Evolutionary conservation across 2,888 invertebrate genomes (phyloP).

Genomic region (Tribolium freemani): DNA sequence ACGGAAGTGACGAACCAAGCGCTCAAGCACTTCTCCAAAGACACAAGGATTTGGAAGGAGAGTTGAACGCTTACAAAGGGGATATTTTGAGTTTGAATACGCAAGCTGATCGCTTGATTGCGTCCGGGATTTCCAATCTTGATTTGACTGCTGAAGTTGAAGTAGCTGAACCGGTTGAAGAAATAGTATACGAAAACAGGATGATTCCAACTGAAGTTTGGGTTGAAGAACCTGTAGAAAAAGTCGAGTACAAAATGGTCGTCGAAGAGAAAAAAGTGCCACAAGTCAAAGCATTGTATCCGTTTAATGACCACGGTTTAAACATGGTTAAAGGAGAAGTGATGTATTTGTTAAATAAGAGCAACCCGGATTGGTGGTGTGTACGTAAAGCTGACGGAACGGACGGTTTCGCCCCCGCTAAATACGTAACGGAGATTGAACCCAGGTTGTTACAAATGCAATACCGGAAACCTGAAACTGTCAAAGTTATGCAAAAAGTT

Average conservation of each 20-base stretch:
- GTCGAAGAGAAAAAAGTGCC: slow-evolving; percentile 89
- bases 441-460: slow-evolving; percentile 88
- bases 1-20: slow-evolving; percentile 91
- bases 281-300: slow-evolving; percentile 89
- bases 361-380: slow-evolving; percentile 99
- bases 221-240: slow-evolving; percentile 92
- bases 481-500: slow-evolving; percentile 86
- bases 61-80: slow-evolving; percentile 88
- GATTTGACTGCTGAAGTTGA: slow-evolving; percentile 78
- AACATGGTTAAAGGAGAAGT: slow-evolving; percentile 90
- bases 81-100: slow-evolving; percentile 85
- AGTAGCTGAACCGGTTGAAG: slow-evolving; percentile 73
- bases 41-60: slow-evolving; percentile 89
- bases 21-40: slow-evolving; percentile 90
- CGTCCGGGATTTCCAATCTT: slow-evolving; percentile 81
- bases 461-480: slow-evolving; percentile 87
- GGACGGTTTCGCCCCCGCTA: slow-evolving; percentile 98
- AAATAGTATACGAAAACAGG: slow-evolving; percentile 71
- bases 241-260: slow-evolving; percentile 87
- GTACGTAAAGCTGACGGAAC: slow-evolving; percentile 92
- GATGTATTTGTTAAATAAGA: slow-evolving; percentile 94
- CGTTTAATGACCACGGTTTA: slow-evolving; percentile 94
- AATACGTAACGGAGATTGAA: slow-evolving; percentile 94
- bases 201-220: slow-evolving; percentile 92
- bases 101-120: slow-evolving; percentile 83